Evolutionary conservation across 2,113 vertebrate genomes (phyloP).

Genomic region (Gymnobelideus leadbeateri): DNA sequence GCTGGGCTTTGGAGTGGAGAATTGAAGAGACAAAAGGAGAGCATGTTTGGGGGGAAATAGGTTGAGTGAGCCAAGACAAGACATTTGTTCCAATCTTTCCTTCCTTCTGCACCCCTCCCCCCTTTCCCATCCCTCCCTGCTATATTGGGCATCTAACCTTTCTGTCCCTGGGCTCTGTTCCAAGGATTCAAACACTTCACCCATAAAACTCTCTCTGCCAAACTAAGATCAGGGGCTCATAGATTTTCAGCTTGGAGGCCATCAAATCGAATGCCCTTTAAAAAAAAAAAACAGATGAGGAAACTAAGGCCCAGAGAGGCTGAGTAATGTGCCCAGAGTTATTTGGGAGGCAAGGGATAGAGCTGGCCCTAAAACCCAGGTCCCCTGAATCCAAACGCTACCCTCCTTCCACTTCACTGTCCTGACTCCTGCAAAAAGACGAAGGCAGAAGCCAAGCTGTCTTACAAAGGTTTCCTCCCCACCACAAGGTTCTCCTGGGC

Average conservation of each 20-base stretch:
- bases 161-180: not conserved
- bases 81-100: not conserved
- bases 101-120: not conserved
- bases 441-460: not conserved
- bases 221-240: not conserved
- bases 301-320: not conserved
- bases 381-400: not conserved
- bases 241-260: not conserved
- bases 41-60: not conserved
- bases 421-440: not conserved
- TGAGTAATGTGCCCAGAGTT: not conserved
- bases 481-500: not conserved
- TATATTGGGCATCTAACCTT: not conserved
- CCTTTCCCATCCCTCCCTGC: not conserved
- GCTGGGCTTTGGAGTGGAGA: not conserved
- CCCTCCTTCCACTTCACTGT: not conserved
- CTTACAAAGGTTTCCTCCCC: not conserved
- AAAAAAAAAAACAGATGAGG: too few species aligned
- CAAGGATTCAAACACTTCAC: not conserved
- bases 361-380: too few species aligned
- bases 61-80: not conserved
- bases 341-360: too few species aligned
- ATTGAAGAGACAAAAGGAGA: not conserved
- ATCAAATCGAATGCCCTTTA: not conserved
- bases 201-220: not conserved